phyloP scores from a whole-genome alignment of 2,888 invertebrate species.

The Falcaria lacertinaria region DNA sequence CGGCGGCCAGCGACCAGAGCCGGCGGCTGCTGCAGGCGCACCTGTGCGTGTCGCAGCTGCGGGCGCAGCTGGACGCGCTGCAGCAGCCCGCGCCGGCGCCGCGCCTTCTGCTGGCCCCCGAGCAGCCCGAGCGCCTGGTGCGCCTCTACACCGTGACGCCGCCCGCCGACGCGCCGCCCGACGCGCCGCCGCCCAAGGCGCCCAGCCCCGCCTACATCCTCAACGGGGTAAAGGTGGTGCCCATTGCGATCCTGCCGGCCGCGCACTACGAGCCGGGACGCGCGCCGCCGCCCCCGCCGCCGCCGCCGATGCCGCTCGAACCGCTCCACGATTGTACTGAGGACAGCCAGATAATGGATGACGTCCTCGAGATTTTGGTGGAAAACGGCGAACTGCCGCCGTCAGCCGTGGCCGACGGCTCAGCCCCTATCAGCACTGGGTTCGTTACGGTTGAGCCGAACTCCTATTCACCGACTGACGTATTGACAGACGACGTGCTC shows the following conservation, averaged over 20 bases:
- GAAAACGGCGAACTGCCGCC: slow-evolving; percentile 95
- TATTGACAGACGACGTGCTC: slow-evolving; percentile 56
- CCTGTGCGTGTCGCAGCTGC: slow-evolving; percentile 65
- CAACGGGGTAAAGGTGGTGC: slow-evolving; percentile 80
- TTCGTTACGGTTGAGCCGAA: slow-evolving; percentile 37
- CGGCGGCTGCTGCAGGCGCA: slow-evolving; percentile 82
- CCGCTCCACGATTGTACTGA: slow-evolving; percentile 51
- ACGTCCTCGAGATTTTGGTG: slow-evolving; percentile 95
- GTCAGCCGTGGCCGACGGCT: slow-evolving; percentile 87
- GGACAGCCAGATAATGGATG: slow-evolving; percentile 90
- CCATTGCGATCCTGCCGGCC: slow-evolving; percentile 69
- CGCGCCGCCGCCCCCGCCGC: slow-evolving; percentile 45
- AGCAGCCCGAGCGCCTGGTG: slow-evolving; percentile 67
- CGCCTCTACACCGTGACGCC: slow-evolving; percentile 63
- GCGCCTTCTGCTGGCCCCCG: slow-evolving; percentile 66
- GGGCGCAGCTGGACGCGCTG: slow-evolving; percentile 83
- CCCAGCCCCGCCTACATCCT: slow-evolving; percentile 80
- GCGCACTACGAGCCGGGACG: slow-evolving; percentile 65
- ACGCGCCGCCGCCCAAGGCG: slow-evolving; percentile 34
- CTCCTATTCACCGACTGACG: slow-evolving; percentile 51
- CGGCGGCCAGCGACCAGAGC: slow-evolving; percentile 67
- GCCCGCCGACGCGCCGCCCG: slow-evolving; percentile 48
- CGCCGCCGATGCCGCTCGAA: slow-evolving; percentile 50
- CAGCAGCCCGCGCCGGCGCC: slow-evolving; percentile 63
- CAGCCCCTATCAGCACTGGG: slow-evolving; percentile 33